Evolutionary conservation across 2,797 vertebrate genomes (phyloP), one percentile per base, ranked within the genome.

Genomic region (Gobionotothen gibberifrons): DNA sequence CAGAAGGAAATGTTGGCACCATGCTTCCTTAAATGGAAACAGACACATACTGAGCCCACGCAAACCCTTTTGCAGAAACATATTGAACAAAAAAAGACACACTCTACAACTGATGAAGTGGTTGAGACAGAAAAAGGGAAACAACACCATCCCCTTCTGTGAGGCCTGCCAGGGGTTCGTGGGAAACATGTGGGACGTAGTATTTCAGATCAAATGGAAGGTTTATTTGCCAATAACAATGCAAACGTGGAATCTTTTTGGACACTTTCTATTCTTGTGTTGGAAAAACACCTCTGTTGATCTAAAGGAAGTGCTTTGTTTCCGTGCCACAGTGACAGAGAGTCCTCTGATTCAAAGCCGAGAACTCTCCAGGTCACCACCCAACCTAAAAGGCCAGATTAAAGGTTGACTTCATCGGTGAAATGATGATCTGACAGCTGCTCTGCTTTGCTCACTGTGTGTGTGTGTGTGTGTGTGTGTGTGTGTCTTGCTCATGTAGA

Each of bases 351-450:
- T 36, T 36, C 32, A 36, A 36, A 36, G 7, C 32, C 32, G 32
- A 9, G 32, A 36, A 62, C 59, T 67, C 57, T 68, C 43, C 53
- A 58, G 63, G 56, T 68, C 72, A 54, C 12, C 22, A 43, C 21
- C 15, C 17, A 55, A 57, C 51, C 58, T 72, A 42, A 74, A 69
- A 71, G 47, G 44, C 21, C 1, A 7, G 73, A 78, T 82, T 80
- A 82, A 65, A 79, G 62, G 55, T 64, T 32, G 63, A 75, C 70
- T 83, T 81, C 77, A 72, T 72, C 66, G 66, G 57, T 79, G 71
- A 73, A 61, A 82, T 22, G 69, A 72, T 61, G 81, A 82, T 79
- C 77, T 82, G 81, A 79, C 62, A 54, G 82, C 73, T 42, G 29
- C 56, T 16, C 71, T 74, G 83, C 84, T 74, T 80, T 2, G 26